Evolutionary conservation across 2,797 vertebrate genomes (phyloP).

Genomic region (Loriculus beryllinus): DNA sequence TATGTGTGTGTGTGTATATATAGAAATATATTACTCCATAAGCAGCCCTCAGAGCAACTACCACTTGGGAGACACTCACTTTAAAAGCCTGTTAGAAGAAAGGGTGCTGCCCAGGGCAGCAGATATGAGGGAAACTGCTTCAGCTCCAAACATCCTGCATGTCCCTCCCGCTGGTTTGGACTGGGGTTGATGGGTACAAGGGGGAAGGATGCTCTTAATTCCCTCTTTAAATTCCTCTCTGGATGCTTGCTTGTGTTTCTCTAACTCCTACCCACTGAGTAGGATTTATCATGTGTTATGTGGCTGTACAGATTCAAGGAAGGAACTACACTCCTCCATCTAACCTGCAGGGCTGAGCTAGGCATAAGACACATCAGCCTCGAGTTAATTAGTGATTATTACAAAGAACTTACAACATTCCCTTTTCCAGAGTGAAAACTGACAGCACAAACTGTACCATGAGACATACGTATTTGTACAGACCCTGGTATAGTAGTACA

Average conservation of each 20-base stretch:
- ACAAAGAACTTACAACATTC: background rate
- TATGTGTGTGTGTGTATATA: background rate
- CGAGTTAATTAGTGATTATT: background rate
- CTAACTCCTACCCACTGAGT: background rate
- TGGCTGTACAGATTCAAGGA: background rate
- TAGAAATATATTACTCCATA: background rate
- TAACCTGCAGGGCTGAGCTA: background rate
- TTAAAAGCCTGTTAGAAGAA: background rate
- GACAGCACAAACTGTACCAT: rapidly evolving
- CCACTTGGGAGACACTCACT: background rate
- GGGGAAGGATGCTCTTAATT: background rate
- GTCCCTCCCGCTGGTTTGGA: background rate
- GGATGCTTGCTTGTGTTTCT: background rate
- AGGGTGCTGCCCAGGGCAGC: background rate
- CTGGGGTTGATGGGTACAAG: background rate
- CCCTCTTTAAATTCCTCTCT: background rate
- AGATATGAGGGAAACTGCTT: background rate
- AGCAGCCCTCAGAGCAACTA: background rate
- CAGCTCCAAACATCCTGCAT: background rate
- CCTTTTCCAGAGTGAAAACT: background rate
- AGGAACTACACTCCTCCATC: background rate
- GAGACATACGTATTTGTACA: background rate
- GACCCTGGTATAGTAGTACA: background rate
- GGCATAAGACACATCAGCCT: background rate
- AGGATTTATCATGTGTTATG: background rate